Conservation (phyloP, 2,888 invertebrate genomes). For the Tuberolachnus salignus region DNA sequence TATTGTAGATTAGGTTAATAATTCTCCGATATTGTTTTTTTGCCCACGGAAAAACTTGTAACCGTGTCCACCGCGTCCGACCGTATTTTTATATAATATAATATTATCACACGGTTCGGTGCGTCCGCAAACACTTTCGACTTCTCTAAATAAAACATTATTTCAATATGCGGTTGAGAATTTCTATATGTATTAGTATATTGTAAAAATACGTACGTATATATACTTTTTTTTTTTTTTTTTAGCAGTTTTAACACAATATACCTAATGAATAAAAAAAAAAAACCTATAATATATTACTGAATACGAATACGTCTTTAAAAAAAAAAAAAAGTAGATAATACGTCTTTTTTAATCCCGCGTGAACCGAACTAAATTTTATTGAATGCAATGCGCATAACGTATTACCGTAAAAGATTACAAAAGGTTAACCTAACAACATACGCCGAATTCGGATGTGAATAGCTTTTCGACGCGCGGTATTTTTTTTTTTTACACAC, state of each 20-base stretch:
- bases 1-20: neutral
- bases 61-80: conserved; percentile 15
- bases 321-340: too few relatives aligned
- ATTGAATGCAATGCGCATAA: too few relatives aligned
- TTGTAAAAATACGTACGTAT: neutral
- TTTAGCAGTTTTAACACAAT: neutral
- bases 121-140: conserved; percentile 36
- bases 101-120: conserved; percentile 19
- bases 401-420: too few relatives aligned
- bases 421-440: neutral
- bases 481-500: too few relatives aligned
- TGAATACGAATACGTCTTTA: too few relatives aligned
- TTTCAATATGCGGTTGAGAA: conserved; percentile 25
- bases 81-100: too few relatives aligned
- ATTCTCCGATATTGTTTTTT: neutral
- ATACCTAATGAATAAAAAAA: too few relatives aligned
- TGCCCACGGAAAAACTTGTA: conserved; percentile 8
- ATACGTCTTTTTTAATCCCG: too few relatives aligned
- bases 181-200: conserved; percentile 16
- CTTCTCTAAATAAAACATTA: conserved; percentile 32
- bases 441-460: too few relatives aligned
- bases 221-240: neutral
- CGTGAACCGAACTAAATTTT: too few relatives aligned
- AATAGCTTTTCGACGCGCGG: neutral
- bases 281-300: too few relatives aligned